Conservation (phyloP, 2,797 vertebrate species). For the Orestias chungarensis region DNA sequence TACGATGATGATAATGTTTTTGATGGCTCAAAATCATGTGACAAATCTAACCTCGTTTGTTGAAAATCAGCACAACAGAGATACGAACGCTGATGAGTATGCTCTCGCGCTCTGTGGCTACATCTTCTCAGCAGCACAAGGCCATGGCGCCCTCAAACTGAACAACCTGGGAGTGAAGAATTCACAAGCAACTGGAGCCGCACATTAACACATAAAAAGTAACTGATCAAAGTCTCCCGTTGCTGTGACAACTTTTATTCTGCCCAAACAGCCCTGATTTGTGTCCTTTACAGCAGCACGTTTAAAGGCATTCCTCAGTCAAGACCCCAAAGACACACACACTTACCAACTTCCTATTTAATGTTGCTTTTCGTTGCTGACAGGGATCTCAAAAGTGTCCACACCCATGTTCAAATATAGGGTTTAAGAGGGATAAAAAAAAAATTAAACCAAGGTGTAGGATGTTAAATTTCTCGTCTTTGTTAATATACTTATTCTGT, state of each 20-base stretch:
- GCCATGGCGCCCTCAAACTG: slow-evolving; percentile 7
- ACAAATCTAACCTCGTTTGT: neutral
- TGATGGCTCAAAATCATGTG: neutral
- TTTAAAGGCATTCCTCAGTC: neutral
- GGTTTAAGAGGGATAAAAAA: neutral
- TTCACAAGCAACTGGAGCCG: slow-evolving; percentile 12
- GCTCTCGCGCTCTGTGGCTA: neutral
- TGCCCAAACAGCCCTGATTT: neutral
- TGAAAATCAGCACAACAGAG: neutral
- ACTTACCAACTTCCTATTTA: neutral
- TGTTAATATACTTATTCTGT: neutral
- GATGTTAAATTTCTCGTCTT: neutral
- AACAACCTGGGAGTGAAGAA: slow-evolving; percentile 1
- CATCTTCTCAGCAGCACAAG: neutral
- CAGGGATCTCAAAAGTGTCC: neutral
- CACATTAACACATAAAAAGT: slow-evolving; percentile 15
- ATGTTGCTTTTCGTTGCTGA: neutral
- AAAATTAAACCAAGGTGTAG: neutral
- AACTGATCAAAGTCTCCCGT: slow-evolving; percentile 17
- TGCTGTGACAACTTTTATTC: slow-evolving; percentile 32
- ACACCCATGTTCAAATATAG: neutral
- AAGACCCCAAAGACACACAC: neutral
- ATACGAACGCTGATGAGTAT: neutral
- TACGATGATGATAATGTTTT: neutral
- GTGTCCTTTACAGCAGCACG: neutral